Evolutionary conservation across 2,797 vertebrate genomes (phyloP), one percentile per base, ranked within the genome.

Genomic region (Sitta carolinensis): DNA sequence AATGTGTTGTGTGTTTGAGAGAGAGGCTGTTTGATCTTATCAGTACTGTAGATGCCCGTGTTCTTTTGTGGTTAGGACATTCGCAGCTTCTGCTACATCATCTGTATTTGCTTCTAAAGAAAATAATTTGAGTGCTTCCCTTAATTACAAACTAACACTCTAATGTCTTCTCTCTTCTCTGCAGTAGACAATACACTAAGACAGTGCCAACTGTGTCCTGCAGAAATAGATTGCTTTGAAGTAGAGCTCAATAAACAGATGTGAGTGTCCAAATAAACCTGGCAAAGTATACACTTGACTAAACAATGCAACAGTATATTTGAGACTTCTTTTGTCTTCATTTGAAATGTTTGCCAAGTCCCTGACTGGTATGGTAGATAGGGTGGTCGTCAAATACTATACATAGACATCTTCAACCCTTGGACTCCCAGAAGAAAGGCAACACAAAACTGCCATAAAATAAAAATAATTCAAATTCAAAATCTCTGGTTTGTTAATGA

Each of bases 191-290:
- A 94, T 90, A 62, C 23, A 54, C 79, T 90, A 67, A 72, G 57
- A 68, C 36, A 61, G 47, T 74, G 68, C 76, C 87, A 80, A 58
- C 63, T 79, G 85, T 54, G 50, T 89, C 87, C 68, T 89, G 84
- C 81, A 94, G 89, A 95, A 96, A 93, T 84, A 87, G 75, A 84
- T 81, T 51, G 64, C 85, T 94, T 94, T 96, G 72, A 94, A 95
- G 80, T 73, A 83, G 29, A 76, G 86, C 70, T 93, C 84, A 93
- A 68, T 62, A 93, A 84, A 89, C 51, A 92, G 69, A 95, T 87
- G 88, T 9, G 12, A 79, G 29, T n/a, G 64, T 92, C 62, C 66
- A 89, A 93, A 95, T 81, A 94, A 95, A 86, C 57, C 68, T 86
- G 82, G 54, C 45, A 93, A 88, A 89, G 77, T 43, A 72, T 70